Evolutionary conservation across 2,888 invertebrate genomes (phyloP), one percentile per base, ranked within the genome.

Genomic region (Diadegma fenestrale): DNA sequence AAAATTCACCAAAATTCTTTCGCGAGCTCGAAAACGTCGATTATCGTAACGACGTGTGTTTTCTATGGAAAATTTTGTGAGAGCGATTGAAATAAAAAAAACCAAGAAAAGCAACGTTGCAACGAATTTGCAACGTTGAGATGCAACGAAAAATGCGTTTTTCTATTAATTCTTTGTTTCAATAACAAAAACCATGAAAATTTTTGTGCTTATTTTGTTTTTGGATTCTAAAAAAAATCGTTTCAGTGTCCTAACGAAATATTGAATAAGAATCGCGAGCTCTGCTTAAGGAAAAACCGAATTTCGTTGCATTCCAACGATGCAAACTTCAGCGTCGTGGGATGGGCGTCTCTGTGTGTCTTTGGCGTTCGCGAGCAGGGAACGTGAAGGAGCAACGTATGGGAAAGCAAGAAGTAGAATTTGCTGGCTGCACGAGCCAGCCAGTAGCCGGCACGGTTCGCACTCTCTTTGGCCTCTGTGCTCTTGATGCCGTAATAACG

Each of bases 401-500:
- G 66, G 64, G 17, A 54, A 51, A 61, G 71, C 41, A 58, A 45
- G 51, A 19, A 61, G 68, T 26, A 61, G 73, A 61, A 63, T 86
- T 80, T 84, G 45, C 77, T 61, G 54, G 72, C 54, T 41, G 73
- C 61, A 76, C 83, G 72, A 73, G 77, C 66, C 54, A 58, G 45
- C 37, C 66, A 66, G 69, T 22, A 51, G 66, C 64, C 72, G 2
- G 30, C 33, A 41, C 14, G 26, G 63, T 75, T 76, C 45, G 26
- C 22, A 30, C 81, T 68, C 84, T 77, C 72, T 68, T 48, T 75
- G 72, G 61, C 43, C 77, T 73, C 66, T 72, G 72, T 73, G 68
- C 79, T 82, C 85, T 61, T 82, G 85, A 85, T 85, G 85, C 69
- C 79, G 82, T 85, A 85, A 85, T 85, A 85, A 79, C 78, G 85